Evolutionary conservation across 2,888 invertebrate genomes (phyloP).

Genomic region (Drosophila limbata): DNA sequence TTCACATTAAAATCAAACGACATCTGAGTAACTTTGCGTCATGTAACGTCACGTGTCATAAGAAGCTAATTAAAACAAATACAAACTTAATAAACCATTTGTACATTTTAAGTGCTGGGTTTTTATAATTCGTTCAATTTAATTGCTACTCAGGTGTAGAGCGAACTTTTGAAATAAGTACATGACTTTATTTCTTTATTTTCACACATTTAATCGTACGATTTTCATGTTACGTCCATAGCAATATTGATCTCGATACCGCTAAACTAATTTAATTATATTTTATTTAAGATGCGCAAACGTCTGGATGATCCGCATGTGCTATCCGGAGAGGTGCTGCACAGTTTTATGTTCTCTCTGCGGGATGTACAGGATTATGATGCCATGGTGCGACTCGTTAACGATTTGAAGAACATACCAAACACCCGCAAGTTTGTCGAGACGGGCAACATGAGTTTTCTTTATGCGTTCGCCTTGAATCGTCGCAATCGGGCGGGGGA

Average conservation of each 20-base stretch:
- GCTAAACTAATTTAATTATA: background rate
- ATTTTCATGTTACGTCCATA: background rate
- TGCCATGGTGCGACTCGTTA: slow-evolving; percentile 98
- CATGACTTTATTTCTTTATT: too few relatives aligned
- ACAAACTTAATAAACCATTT: too few relatives aligned
- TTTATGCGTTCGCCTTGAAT: slow-evolving; percentile 99
- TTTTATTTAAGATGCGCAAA: slow-evolving; percentile 90
- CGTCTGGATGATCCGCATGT: slow-evolving; percentile 98
- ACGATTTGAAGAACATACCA: slow-evolving; percentile 95
- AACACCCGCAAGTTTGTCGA: slow-evolving; percentile 94
- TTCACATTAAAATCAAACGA: too few relatives aligned
- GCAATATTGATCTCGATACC: background rate
- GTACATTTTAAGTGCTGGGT: too few relatives aligned
- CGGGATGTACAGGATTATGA: slow-evolving; percentile 98
- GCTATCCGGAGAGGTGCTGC: slow-evolving; percentile 97
- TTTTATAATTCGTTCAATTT: background rate
- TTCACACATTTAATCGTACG: background rate
- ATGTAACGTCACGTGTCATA: too few relatives aligned
- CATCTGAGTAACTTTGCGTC: too few relatives aligned
- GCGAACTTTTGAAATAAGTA: background rate
- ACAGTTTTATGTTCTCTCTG: slow-evolving; percentile 96
- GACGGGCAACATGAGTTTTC: slow-evolving; percentile 95
- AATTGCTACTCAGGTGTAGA: background rate
- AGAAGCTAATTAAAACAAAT: too few relatives aligned
- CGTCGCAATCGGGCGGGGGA: slow-evolving; percentile 97